Base-by-base conservation (phyloP, 2,797 vertebrate genomes). In the Orientallactaga sibirica region DNA sequence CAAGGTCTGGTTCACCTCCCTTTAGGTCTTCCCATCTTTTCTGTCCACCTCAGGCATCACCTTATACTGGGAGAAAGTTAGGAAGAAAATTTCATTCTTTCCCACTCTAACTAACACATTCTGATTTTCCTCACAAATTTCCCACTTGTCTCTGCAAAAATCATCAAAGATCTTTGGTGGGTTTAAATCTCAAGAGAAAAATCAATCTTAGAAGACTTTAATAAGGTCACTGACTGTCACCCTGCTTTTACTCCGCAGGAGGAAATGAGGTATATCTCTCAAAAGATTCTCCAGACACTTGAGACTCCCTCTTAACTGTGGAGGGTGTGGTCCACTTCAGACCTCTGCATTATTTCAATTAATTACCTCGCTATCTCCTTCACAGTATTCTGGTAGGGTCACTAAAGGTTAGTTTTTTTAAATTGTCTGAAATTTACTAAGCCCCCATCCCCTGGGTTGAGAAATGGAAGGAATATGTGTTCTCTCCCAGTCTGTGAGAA, bases 281-380 rank as follows among this genome's bases (percentile, higher is more conserved):
- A 52, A 33, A 48, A 81, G 43, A 76, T 8, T 67, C 68, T 90
- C 58, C 41, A 62, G 75, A 73, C 12, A n/a, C 58, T 73, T 85
- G 43, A 43, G 66, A 67, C 73, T 41, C 66, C 20, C 48, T 62
- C 70, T 29, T 37, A 33, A 48, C 43, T 37, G 12, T 27, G 61
- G 8, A 88, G 68, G 37, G 29, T 66, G 5, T 24, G 52, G 29
- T 84, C n/a, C 67, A 64, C 55, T 66, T 75, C 75, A 68, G n/a
- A 64, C 66, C 19, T 90, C 24, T 55, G n/a, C 19, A 43, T 76
- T 88, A 64, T 48, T 94, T 92, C 19, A 74, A 62, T 81, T 74
- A 88, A 85, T 86, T 91, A 19, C 73, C 66, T 87, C 64, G 84
- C 11, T 41, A 90, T 81, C 25, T 55, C n/a, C 27, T 64, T 91